These are phyloP conservation scores for Phrynosoma platyrhinos DNA, from an alignment of 2,113 vertebrate species.

Conservation along the genomic window DNA sequence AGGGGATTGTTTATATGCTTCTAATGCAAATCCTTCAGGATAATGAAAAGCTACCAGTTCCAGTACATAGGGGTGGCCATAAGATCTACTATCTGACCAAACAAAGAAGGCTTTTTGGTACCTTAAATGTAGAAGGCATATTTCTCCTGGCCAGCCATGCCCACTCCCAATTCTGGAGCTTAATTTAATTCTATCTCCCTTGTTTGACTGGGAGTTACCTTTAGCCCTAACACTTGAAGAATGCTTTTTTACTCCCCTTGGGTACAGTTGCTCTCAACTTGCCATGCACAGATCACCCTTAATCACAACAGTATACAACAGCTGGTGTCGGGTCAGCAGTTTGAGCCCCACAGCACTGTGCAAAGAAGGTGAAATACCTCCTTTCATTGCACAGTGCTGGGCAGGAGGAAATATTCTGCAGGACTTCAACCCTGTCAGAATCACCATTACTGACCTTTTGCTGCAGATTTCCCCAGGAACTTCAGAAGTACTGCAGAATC, in stretches of 20 bases:
- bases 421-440: slow-evolving; percentile 5
- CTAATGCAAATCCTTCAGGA: neutral
- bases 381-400: slow-evolving; percentile 12
- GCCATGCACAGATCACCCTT: neutral
- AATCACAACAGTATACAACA: neutral
- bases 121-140: neutral
- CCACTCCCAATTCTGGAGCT: neutral
- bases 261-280: neutral
- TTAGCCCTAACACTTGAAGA: slow-evolving; percentile 1
- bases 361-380: neutral
- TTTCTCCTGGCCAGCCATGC: neutral
- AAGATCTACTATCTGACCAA: neutral
- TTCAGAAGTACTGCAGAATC: slow-evolving; percentile 20
- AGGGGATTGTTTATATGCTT: neutral
- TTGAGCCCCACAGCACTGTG: slow-evolving; percentile 1
- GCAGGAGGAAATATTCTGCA: slow-evolving; percentile 10
- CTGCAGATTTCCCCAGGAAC: slow-evolving; percentile 6
- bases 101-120: neutral
- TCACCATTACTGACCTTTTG: slow-evolving; percentile 24
- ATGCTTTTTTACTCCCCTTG: neutral
- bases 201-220: neutral
- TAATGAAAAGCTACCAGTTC: neutral
- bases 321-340: neutral
- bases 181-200: neutral
- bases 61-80: neutral